Percentiles rank a stretch among this genome's conserved stretches.
Conservation (phyloP, 2,113 vertebrate genomes). For the Orycteropus afer region DNA sequence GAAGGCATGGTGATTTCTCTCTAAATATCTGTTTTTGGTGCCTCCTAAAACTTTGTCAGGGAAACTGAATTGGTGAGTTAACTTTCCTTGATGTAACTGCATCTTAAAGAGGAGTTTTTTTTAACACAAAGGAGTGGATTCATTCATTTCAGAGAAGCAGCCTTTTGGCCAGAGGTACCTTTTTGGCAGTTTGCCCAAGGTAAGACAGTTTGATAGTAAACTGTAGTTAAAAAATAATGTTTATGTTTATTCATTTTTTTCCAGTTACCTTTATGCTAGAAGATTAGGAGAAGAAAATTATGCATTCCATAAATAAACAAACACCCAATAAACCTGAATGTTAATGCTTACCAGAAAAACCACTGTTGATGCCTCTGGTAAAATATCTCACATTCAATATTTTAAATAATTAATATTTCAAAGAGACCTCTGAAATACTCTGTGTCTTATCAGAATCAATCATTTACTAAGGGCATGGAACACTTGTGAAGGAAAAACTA, state of each 20-base stretch:
- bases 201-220: constrained; percentile 57
- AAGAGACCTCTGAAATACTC: constrained; percentile 68
- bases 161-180: constrained; percentile 38
- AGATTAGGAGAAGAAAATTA: constrained; percentile 53
- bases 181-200: constrained; percentile 30
- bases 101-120: constrained; percentile 34
- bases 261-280: constrained; percentile 38
- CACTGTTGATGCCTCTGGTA: constrained; percentile 70
- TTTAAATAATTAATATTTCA: constrained; percentile 79
- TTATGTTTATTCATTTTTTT: constrained; percentile 32
- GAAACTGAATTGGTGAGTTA: constrained; percentile 20
- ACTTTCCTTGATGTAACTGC: background rate
- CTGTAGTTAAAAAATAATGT: constrained; percentile 43
- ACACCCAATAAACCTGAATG: constrained; percentile 55
- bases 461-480: constrained; percentile 61
- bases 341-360: constrained; percentile 63
- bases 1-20: background rate
- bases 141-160: constrained; percentile 31
- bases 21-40: background rate
- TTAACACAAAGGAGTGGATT: constrained; percentile 50
- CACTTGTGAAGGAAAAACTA: constrained; percentile 42
- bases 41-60: background rate
- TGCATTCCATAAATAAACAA: constrained; percentile 60
- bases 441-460: constrained; percentile 70
- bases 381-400: constrained; percentile 67